Evolutionary conservation across 2,113 vertebrate genomes (phyloP).

Genomic region (Cnemophilus loriae): DNA sequence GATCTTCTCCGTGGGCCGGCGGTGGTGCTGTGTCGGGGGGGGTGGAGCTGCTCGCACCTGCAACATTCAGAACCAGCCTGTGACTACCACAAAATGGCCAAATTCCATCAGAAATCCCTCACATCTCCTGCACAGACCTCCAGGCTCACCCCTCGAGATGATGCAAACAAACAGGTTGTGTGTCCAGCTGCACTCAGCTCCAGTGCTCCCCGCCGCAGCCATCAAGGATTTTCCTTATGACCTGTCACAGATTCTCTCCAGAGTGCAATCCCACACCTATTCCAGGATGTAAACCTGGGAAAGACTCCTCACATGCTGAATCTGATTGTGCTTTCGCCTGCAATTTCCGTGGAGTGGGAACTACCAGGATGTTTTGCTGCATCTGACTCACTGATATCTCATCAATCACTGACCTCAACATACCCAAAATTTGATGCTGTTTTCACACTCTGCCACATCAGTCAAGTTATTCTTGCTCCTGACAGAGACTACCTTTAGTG

Average conservation of each 20-base stretch:
- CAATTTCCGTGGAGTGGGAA: background rate
- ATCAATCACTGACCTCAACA: background rate
- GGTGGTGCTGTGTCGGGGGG: conserved; percentile 88
- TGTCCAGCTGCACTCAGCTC: background rate
- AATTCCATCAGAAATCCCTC: background rate
- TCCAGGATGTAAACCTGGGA: background rate
- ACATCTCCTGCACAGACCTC: fast-evolving
- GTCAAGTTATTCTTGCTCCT: background rate
- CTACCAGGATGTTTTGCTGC: background rate
- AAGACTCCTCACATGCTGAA: background rate
- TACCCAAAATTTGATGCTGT: background rate
- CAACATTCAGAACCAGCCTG: background rate
- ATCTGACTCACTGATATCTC: background rate
- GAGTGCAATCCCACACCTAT: background rate
- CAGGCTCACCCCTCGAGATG: fast-evolving
- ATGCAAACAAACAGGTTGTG: fast-evolving
- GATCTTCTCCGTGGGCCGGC: conserved; percentile 84
- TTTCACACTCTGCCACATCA: background rate
- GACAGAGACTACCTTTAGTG: fast-evolving
- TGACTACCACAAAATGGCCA: background rate
- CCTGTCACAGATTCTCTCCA: background rate
- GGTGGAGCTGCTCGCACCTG: conserved; percentile 96
- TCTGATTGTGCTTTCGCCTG: background rate
- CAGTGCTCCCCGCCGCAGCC: fast-evolving
- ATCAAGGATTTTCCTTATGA: fast-evolving